A percentile compares a stretch with the other conserved stretches of the same genome.
Evolutionary conservation across 2,113 vertebrate genomes (phyloP).

Genomic region (Strix uralensis): DNA sequence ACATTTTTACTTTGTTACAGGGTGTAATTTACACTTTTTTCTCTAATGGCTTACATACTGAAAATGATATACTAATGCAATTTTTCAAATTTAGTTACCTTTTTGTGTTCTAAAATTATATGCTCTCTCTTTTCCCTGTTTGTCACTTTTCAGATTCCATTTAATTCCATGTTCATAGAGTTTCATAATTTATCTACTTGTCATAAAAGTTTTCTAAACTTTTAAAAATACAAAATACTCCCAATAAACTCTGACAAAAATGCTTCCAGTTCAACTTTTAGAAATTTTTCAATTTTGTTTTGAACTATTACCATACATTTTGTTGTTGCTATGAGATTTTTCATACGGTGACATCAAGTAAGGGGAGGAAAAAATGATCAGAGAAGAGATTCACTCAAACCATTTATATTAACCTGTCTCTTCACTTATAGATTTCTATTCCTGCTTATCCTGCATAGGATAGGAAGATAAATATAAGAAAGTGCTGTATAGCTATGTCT

Average conservation of each 20-base stretch:
- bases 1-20: conserved; percentile 88
- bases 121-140: conserved; percentile 76
- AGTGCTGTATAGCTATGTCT: neutral
- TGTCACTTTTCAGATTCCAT: conserved; percentile 79
- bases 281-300: conserved; percentile 78
- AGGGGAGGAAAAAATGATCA: conserved; percentile 63
- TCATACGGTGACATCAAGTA: conserved; percentile 54
- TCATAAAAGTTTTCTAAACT: conserved; percentile 80
- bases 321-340: conserved; percentile 53
- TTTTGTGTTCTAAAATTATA: conserved; percentile 82
- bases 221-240: conserved; percentile 70
- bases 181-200: conserved; percentile 78
- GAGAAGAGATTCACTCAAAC: conserved; percentile 65
- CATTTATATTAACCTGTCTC: conserved; percentile 61
- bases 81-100: conserved; percentile 84
- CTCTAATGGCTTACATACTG: conserved; percentile 83
- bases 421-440: conserved; percentile 62
- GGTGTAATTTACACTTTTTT: conserved; percentile 84
- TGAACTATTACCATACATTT: conserved; percentile 70
- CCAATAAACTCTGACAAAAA: conserved; percentile 77
- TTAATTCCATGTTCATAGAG: conserved; percentile 74
- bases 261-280: conserved; percentile 73
- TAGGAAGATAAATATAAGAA: conserved; percentile 24
- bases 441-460: neutral
- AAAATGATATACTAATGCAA: conserved; percentile 85